phyloP scores from a whole-genome alignment of 2,797 vertebrate genomes.

The Menidia menidia region DNA sequence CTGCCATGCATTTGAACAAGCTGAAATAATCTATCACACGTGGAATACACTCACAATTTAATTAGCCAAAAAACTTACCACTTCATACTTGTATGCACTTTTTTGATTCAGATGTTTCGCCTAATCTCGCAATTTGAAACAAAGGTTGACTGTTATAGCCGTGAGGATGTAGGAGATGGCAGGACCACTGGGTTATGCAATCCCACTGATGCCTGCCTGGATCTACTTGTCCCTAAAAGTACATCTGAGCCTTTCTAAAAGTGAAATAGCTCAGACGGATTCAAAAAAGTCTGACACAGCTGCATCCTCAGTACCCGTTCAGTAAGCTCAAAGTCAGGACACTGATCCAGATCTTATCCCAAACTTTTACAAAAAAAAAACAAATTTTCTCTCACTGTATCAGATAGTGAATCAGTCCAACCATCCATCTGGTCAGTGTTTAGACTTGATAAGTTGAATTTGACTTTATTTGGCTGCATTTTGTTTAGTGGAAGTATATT shows the following conservation, averaged over 20 bases:
- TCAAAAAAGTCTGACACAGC: constrained; percentile 40
- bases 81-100: neutral
- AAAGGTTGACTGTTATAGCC: constrained; percentile 26
- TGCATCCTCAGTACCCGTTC: constrained; percentile 40
- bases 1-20: constrained; percentile 1
- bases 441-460: constrained; percentile 4
- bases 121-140: constrained; percentile 25
- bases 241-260: constrained; percentile 38
- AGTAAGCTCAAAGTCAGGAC: constrained; percentile 43
- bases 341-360: constrained; percentile 25
- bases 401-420: constrained; percentile 29
- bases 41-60: neutral
- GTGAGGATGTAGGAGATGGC: constrained; percentile 9
- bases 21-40: constrained; percentile 5
- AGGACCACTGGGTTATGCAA: constrained; percentile 41
- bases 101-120: constrained; percentile 14
- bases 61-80: constrained; percentile 8
- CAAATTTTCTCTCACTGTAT: constrained; percentile 8
- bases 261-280: constrained; percentile 40
- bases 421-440: constrained; percentile 4
- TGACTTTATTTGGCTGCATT: neutral
- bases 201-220: constrained; percentile 22
- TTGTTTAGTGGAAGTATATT: constrained; percentile 28
- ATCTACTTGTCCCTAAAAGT: constrained; percentile 36
- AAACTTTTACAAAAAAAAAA: constrained; percentile 20